Conservation (phyloP, 1,140 invertebrate species). For the Acromyrmex echinatior region DNA sequence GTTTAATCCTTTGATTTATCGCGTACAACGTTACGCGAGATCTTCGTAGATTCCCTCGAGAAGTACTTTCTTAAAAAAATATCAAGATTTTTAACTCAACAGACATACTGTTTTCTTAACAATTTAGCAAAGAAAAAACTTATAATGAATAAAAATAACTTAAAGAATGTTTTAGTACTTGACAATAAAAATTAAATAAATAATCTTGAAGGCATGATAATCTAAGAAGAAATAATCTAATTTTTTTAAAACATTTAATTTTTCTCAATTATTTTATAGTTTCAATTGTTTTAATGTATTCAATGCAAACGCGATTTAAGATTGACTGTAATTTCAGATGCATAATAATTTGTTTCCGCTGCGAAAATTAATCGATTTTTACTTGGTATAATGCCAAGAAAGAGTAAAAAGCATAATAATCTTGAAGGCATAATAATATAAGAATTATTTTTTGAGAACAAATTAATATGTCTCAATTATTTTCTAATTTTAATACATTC, state of each 20-base stretch:
- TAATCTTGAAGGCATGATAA: background rate
- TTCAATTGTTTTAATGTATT: background rate
- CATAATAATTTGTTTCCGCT: background rate
- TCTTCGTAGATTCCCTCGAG: background rate
- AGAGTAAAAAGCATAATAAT: background rate
- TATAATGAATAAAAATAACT: constrained; percentile 16
- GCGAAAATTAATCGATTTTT: no score
- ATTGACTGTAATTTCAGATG: background rate
- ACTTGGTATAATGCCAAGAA: background rate
- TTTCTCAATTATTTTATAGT: background rate
- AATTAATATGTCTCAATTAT: background rate
- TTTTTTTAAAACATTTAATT: background rate
- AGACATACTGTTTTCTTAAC: background rate
- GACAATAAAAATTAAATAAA: background rate
- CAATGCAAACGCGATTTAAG: background rate
- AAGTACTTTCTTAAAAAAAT: background rate
- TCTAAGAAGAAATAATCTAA: background rate
- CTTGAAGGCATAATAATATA: background rate
- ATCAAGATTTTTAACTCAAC: constrained; percentile 9
- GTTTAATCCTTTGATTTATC: constrained; percentile 51
- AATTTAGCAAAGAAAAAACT: background rate
- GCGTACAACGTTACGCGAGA: background rate
- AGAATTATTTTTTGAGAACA: background rate
- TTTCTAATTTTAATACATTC: background rate
- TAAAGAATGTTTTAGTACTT: background rate